Evolutionary conservation across 2,888 invertebrate genomes (phyloP).

Genomic region (Rotaria macrura): DNA sequence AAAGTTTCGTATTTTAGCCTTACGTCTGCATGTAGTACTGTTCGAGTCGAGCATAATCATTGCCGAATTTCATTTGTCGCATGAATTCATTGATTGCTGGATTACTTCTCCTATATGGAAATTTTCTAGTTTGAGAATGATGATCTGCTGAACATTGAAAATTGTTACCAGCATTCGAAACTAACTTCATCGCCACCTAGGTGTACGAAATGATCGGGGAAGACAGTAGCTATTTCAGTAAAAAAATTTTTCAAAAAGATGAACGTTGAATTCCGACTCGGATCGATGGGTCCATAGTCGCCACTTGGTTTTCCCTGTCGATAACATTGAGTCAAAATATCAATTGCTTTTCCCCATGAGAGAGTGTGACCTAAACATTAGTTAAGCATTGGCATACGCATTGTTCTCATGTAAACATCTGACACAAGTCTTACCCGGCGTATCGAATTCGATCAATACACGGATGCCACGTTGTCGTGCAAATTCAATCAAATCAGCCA

Average conservation of each 20-base stretch:
- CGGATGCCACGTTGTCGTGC: conserved; percentile 31
- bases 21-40: conserved; percentile 59
- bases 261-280: conserved; percentile 40
- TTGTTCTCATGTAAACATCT: too few species aligned
- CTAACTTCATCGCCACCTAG: conserved; percentile 34
- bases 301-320: conserved; percentile 37
- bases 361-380: conserved; percentile 45
- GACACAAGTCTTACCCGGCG: too few species aligned
- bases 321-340: conserved; percentile 45
- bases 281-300: conserved; percentile 42
- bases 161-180: conserved; percentile 29
- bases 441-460: conserved; percentile 28
- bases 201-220: conserved; percentile 32
- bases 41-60: conserved; percentile 57
- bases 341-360: conserved; percentile 47
- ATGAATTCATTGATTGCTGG: conserved; percentile 59
- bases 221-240: conserved; percentile 38
- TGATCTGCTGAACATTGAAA: too few species aligned
- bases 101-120: conserved; percentile 57
- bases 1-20: too few species aligned
- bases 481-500: conserved; percentile 29
- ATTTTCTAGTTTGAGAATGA: too few species aligned
- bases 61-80: conserved; percentile 54
- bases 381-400: too few species aligned
- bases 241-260: conserved; percentile 40